A percentile compares a stretch with the other conserved stretches of the same genome.
These are phyloP conservation scores for Scartelaos histophorus DNA, from an alignment of 2,113 vertebrate species.

Conservation along the genomic window DNA sequence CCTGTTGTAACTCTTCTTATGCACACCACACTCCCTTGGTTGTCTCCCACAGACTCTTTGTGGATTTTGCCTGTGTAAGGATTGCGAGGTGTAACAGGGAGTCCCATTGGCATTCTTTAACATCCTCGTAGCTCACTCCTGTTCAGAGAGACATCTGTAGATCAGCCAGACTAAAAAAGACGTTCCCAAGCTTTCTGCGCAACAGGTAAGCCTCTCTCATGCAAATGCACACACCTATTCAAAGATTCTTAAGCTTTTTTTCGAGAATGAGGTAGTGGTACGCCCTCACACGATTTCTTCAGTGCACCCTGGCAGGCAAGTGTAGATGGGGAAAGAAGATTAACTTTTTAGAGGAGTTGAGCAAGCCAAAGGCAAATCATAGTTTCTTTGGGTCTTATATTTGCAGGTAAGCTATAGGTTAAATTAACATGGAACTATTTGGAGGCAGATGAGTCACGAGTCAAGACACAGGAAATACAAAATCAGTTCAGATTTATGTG, in stretches of 20 bases:
- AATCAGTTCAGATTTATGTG: too few relatives aligned
- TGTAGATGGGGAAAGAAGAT: constrained; percentile 63
- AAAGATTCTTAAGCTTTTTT: constrained; percentile 56
- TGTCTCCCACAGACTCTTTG: constrained; percentile 34
- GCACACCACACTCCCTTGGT: constrained; percentile 19
- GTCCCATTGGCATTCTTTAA: constrained; percentile 69
- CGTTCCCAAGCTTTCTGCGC: constrained; percentile 64
- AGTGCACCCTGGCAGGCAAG: constrained; percentile 59
- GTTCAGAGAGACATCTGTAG: constrained; percentile 70
- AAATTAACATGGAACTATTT: too few relatives aligned
- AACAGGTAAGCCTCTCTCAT: constrained; percentile 76
- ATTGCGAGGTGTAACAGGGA: constrained; percentile 53
- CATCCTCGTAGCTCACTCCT: constrained; percentile 57
- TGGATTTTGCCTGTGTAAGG: constrained; percentile 50
- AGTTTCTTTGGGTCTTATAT: background rate
- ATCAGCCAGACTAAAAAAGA: constrained; percentile 69
- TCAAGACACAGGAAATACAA: too few relatives aligned
- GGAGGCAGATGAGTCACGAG: too few relatives aligned
- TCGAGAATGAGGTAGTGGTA: constrained; percentile 29
- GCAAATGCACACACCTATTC: constrained; percentile 65
- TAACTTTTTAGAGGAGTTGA: constrained; percentile 61
- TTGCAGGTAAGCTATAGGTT: too few relatives aligned
- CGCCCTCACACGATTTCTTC: constrained; percentile 37
- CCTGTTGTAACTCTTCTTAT: constrained; percentile 25
- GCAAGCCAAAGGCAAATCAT: constrained; percentile 24